Evolutionary conservation across 53 echinoderm and acorn worm genomes (phyloP).

Genomic region (Actinopyga echinites): DNA sequence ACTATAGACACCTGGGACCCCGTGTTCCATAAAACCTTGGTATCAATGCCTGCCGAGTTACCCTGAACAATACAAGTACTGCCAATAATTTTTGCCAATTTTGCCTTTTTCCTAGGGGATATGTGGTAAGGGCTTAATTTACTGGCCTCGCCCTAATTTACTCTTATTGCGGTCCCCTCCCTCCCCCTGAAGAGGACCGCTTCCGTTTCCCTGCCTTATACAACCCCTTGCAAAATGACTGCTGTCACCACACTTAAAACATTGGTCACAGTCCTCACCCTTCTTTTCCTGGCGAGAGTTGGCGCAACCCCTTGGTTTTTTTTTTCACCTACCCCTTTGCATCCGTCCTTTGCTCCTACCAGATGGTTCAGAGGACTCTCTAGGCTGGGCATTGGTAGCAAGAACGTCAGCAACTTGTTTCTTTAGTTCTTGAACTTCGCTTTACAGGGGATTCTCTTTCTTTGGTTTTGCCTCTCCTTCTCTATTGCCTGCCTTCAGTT

Average conservation of each 20-base stretch:
- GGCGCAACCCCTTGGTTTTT: neutral
- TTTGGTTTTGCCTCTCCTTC: neutral
- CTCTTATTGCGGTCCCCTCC: neutral
- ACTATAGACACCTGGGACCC: constrained; percentile 43
- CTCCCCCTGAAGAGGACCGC: neutral
- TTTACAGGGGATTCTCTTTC: neutral
- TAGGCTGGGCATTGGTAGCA: neutral
- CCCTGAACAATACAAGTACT: neutral
- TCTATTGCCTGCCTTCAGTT: neutral
- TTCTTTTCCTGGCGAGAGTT: neutral
- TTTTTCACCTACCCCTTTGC: neutral
- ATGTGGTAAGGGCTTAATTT: neutral
- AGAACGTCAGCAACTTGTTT: neutral
- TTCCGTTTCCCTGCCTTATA: neutral
- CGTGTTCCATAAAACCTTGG: constrained; percentile 39
- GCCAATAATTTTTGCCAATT: neutral
- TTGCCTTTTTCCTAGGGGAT: neutral
- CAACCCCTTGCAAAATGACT: neutral
- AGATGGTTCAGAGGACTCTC: neutral
- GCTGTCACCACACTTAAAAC: constrained; percentile 5
- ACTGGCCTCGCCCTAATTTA: neutral
- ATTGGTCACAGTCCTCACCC: neutral
- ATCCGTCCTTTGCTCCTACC: neutral
- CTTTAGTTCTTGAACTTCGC: neutral
- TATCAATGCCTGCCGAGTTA: neutral